Conservation (phyloP, 2,113 vertebrate genomes). For the Callocephalon fimbriatum region DNA sequence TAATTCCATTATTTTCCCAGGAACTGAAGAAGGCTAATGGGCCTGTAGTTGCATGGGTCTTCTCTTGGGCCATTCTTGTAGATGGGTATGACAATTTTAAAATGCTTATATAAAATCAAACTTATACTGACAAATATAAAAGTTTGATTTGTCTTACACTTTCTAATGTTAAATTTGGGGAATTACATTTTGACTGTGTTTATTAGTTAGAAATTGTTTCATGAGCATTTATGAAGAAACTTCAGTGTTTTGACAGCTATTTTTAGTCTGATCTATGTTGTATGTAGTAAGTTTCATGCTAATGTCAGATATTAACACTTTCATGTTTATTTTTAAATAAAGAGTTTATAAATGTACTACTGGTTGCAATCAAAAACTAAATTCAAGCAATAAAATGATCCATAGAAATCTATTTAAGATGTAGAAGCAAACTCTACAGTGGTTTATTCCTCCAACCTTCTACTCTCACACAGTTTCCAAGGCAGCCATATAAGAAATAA, state of each 20-base stretch:
- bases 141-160: background rate
- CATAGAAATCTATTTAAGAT: background rate
- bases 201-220: background rate
- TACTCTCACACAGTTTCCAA: background rate
- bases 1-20: background rate
- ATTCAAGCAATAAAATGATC: background rate
- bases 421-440: background rate
- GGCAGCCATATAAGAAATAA: background rate
- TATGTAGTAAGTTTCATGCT: background rate
- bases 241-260: background rate
- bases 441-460: background rate
- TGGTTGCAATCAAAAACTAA: background rate
- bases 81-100: background rate
- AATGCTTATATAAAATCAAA: background rate
- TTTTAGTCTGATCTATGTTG: background rate
- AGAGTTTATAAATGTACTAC: background rate
- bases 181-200: background rate
- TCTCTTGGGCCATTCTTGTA: background rate
- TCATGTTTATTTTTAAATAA: background rate
- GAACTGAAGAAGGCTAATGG: background rate
- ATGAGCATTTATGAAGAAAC: background rate
- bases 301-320: background rate
- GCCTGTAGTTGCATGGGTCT: background rate
- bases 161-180: background rate
- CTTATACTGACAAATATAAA: background rate